Percentiles rank a stretch among this genome's conserved stretches.
Evolutionary conservation across 1,140 invertebrate genomes (phyloP).

Genomic region (Hypothenemus hampei): DNA sequence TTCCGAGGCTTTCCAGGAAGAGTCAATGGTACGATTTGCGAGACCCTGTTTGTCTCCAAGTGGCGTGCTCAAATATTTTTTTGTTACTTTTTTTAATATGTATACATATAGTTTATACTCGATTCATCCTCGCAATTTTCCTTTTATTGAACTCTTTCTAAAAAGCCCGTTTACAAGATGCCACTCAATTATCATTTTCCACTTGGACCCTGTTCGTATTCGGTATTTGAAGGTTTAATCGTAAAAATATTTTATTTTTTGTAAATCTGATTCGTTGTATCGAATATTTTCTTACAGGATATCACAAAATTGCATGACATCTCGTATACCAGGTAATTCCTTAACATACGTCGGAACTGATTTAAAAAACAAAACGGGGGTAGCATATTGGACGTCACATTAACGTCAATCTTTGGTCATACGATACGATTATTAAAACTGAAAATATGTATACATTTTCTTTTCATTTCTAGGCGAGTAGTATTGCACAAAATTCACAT

Average conservation of each 20-base stretch:
- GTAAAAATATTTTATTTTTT: not conserved
- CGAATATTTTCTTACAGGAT: not conserved
- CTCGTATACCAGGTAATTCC: too few species aligned
- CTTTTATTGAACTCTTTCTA: too few species aligned
- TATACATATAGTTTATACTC: not conserved
- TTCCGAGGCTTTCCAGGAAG: not conserved
- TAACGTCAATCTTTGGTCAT: too few species aligned
- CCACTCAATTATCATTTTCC: not conserved
- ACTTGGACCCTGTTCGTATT: not conserved
- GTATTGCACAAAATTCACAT: too few species aligned
- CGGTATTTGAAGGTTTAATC: too few species aligned
- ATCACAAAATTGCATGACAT: not conserved
- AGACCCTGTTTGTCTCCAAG: constrained; percentile 18
- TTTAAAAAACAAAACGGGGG: too few species aligned
- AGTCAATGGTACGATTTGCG: not conserved
- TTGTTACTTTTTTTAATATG: not conserved
- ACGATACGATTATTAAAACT: too few species aligned
- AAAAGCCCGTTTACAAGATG: not conserved
- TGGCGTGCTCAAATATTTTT: too few species aligned
- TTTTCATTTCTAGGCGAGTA: too few species aligned
- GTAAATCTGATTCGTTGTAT: constrained; percentile 2
- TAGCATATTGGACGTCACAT: too few species aligned
- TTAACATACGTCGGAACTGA: too few species aligned
- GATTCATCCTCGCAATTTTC: not conserved
- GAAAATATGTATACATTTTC: too few species aligned